Conservation (phyloP, 92 coral and sea anemone genomes). For the Porites divaricata region DNA sequence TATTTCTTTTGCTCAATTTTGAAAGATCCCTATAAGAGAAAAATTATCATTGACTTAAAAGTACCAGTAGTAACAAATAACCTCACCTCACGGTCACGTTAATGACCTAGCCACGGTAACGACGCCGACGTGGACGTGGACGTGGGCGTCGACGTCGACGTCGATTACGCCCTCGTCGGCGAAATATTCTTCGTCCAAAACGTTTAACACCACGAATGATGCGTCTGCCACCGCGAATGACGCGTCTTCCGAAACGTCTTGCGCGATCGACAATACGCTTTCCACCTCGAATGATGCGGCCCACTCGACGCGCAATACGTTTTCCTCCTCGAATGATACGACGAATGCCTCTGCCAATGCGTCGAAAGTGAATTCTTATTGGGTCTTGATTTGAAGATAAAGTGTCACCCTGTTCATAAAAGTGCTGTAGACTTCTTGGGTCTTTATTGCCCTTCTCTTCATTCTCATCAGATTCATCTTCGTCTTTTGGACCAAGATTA, state of each 20-base stretch:
- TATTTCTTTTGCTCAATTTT: too few species aligned
- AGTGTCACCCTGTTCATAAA: too few species aligned
- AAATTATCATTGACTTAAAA: too few species aligned
- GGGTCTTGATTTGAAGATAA: too few species aligned
- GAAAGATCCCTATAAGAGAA: too few species aligned
- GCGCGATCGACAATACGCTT: background rate
- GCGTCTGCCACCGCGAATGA: background rate
- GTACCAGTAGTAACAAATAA: too few species aligned
- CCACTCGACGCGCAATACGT: background rate
- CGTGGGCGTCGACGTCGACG: background rate
- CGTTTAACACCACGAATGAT: background rate
- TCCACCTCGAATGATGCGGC: background rate
- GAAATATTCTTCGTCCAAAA: background rate
- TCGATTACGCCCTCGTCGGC: background rate
- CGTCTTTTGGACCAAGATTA: background rate
- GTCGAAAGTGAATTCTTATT: background rate
- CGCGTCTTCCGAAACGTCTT: background rate
- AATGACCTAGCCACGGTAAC: too few species aligned
- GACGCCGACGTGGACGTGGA: too few species aligned
- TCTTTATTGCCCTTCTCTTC: background rate
- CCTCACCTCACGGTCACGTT: too few species aligned
- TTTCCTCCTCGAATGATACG: background rate
- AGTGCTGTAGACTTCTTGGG: too few species aligned
- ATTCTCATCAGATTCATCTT: background rate
- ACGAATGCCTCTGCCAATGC: background rate